These are phyloP conservation scores for Panzeria rudis DNA, from an alignment of 2,888 invertebrate genomes.

Conservation along the genomic window DNA sequence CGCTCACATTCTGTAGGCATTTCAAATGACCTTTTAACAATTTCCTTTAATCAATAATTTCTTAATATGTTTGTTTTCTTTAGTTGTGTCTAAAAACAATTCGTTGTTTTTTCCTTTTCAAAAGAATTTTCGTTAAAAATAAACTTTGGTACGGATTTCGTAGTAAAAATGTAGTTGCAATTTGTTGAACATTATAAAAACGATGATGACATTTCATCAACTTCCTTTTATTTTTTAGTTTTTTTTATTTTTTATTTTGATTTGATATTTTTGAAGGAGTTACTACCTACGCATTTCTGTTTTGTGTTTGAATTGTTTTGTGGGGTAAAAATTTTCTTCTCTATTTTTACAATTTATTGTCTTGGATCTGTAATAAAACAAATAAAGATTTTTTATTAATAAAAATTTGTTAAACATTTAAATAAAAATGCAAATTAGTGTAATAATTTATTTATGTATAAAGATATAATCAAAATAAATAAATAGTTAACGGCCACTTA, in stretches of 20 bases:
- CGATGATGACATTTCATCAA: slow-evolving; percentile 41
- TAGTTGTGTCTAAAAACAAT: slow-evolving; percentile 51
- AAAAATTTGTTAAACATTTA: not conserved
- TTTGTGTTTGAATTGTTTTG: not conserved
- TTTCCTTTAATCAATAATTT: slow-evolving; percentile 31
- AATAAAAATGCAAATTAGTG: not conserved
- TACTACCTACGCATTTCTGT: slow-evolving; percentile 26
- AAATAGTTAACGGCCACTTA: too few species aligned
- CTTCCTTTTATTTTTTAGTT: slow-evolving; percentile 1
- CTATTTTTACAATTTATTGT: not conserved
- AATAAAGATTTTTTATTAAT: not conserved
- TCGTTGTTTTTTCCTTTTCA: slow-evolving; percentile 58
- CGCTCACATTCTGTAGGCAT: slow-evolving; percentile 76
- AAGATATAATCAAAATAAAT: too few species aligned
- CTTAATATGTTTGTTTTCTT: not conserved
- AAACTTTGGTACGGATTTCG: slow-evolving; percentile 72
- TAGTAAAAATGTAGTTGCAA: slow-evolving; percentile 34
- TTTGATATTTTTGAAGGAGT: not conserved
- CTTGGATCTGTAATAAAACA: slow-evolving; percentile 17
- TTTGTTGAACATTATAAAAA: slow-evolving; percentile 44
- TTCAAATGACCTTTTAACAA: slow-evolving; percentile 60
- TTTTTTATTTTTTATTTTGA: not conserved
- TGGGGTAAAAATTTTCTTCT: not conserved
- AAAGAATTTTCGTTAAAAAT: slow-evolving; percentile 62
- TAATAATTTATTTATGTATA: too few species aligned